phyloP scores from a whole-genome alignment of 2,888 invertebrate genomes.

The Andrena praecox region DNA sequence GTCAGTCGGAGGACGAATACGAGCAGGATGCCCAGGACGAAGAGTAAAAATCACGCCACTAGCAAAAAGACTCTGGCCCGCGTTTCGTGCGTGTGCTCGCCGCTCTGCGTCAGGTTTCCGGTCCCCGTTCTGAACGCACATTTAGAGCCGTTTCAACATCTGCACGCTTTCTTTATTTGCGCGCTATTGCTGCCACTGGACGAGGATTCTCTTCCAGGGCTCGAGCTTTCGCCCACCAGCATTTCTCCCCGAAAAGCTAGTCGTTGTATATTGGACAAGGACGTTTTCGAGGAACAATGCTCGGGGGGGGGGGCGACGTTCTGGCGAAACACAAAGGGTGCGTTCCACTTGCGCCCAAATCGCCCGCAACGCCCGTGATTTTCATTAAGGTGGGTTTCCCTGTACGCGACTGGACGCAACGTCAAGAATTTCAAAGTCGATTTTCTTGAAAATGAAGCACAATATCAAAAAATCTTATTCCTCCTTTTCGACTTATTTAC shows the following conservation, averaged over 20 bases:
- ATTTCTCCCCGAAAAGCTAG: neutral
- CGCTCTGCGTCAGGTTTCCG: constrained; percentile 58
- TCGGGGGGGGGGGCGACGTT: neutral
- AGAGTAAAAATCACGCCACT: constrained; percentile 72
- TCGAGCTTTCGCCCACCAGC: neutral
- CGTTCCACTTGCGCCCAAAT: no score
- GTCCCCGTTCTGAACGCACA: constrained; percentile 48
- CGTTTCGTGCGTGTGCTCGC: constrained; percentile 66
- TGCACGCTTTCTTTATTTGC: constrained; percentile 26
- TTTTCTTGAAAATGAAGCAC: no score
- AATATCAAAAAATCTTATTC: no score
- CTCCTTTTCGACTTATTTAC: no score
- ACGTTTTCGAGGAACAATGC: neutral
- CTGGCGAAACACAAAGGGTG: neutral
- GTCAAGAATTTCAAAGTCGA: no score
- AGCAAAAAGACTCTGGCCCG: constrained; percentile 58
- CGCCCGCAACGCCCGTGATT: no score
- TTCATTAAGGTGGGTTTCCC: no score
- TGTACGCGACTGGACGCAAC: no score
- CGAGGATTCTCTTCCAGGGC: neutral
- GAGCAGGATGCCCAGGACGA: constrained; percentile 65
- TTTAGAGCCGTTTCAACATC: constrained; percentile 20
- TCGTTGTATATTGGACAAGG: no score
- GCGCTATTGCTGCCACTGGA: neutral
- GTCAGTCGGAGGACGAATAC: constrained; percentile 41